Evolutionary conservation across 2,797 vertebrate genomes (phyloP).

Genomic region (Neopelma chrysocephalum): DNA sequence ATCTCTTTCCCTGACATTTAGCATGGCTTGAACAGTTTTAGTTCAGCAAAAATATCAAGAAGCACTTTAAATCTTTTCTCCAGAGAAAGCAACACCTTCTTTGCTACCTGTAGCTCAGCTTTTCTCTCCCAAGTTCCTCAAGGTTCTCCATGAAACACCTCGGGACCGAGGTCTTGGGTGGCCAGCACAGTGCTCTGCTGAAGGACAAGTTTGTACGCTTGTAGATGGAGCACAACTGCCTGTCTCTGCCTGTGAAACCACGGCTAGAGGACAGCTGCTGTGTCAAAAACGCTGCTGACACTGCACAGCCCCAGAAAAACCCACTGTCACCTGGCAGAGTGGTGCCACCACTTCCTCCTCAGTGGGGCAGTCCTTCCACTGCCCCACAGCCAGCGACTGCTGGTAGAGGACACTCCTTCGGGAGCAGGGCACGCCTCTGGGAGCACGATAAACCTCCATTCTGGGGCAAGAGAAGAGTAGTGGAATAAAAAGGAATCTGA

Average conservation of each 20-base stretch:
- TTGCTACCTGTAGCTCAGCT: not conserved
- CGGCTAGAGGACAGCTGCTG: not conserved
- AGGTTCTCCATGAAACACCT: not conserved
- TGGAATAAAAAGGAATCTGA: not conserved
- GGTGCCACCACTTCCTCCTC: not conserved
- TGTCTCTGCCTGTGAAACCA: not conserved
- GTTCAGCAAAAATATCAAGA: not conserved
- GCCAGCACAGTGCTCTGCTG: rapidly evolving
- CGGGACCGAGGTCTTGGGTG: rapidly evolving
- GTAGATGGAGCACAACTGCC: rapidly evolving
- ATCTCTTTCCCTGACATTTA: not conserved
- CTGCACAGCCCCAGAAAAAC: not conserved
- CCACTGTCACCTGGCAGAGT: rapidly evolving
- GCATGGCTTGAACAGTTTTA: not conserved
- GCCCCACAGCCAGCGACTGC: rapidly evolving
- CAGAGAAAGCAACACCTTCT: not conserved
- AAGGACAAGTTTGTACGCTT: not conserved
- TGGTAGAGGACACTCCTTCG: not conserved
- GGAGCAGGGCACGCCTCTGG: no score
- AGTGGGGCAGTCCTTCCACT: no score
- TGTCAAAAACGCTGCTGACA: not conserved
- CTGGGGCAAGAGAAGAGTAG: not conserved
- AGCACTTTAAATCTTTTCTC: not conserved
- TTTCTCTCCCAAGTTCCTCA: not conserved
- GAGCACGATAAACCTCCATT: rapidly evolving